These are phyloP conservation scores for Riparia riparia DNA, from an alignment of 2,113 vertebrate species.

Conservation along the genomic window DNA sequence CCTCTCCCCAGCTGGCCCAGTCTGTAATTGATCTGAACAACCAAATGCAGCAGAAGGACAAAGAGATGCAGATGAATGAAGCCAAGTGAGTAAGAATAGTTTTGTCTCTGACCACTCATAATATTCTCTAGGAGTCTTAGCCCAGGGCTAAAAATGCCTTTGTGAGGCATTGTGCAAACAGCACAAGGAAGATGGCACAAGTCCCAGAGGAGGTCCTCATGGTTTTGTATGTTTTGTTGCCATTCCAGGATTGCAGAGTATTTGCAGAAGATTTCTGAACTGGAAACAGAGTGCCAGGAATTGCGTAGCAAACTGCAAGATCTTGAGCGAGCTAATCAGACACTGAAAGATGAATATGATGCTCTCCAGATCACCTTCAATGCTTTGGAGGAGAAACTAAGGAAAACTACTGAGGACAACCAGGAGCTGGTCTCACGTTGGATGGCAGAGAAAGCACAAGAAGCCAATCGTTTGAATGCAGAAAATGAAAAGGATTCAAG, in stretches of 20 bases:
- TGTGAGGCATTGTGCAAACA: background rate
- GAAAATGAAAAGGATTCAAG: slow-evolving; percentile 97
- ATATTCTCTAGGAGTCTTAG: background rate
- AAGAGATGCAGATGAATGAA: slow-evolving; percentile 93
- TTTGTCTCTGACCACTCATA: background rate
- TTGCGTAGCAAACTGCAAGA: slow-evolving; percentile 87
- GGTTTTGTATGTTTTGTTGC: background rate
- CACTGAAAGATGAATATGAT: slow-evolving; percentile 96
- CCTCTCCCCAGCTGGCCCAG: slow-evolving; percentile 86
- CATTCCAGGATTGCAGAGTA: slow-evolving; percentile 88
- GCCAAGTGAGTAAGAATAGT: slow-evolving; percentile 83
- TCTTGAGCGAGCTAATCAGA: slow-evolving; percentile 93
- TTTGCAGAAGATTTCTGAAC: slow-evolving; percentile 84
- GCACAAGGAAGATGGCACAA: background rate
- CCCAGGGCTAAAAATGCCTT: background rate
- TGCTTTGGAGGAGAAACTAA: slow-evolving; percentile 94
- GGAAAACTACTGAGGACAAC: slow-evolving; percentile 94
- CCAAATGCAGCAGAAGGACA: slow-evolving; percentile 95
- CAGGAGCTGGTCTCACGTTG: slow-evolving; percentile 95
- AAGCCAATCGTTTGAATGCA: slow-evolving; percentile 94
- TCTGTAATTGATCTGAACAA: slow-evolving; percentile 95
- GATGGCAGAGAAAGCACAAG: slow-evolving; percentile 99
- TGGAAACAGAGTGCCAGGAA: slow-evolving; percentile 90
- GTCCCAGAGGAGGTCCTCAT: background rate
- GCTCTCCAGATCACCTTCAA: slow-evolving; percentile 97